phyloP scores from a whole-genome alignment of 2,888 invertebrate genomes.

The Hydropsyche betteni region DNA sequence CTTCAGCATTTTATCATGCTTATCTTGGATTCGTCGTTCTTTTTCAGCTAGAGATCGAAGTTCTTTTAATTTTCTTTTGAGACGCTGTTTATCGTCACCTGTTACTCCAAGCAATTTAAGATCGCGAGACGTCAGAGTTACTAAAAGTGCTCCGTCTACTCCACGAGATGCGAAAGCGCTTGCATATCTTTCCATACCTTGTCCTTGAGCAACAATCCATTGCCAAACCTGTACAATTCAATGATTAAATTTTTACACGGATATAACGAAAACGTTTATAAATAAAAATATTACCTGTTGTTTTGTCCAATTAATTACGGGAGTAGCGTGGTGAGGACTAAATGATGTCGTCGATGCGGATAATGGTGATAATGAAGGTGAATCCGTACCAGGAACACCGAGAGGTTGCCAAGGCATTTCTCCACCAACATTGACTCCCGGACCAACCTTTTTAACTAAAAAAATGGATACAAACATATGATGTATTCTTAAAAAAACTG shows the following conservation, averaged over 20 bases:
- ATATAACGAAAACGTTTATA: background rate
- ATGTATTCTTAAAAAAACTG: slow-evolving; percentile 10
- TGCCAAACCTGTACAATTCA: slow-evolving; percentile 78
- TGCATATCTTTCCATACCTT: slow-evolving; percentile 89
- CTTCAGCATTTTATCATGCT: slow-evolving; percentile 84
- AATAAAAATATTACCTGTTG: slow-evolving; percentile 66
- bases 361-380: slow-evolving; percentile 60
- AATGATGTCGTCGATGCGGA: slow-evolving; percentile 62
- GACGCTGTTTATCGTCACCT: slow-evolving; percentile 80
- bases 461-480: slow-evolving; percentile 12
- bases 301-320: slow-evolving; percentile 73
- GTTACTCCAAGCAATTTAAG: slow-evolving; percentile 86
- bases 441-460: slow-evolving; percentile 67
- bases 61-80: slow-evolving; percentile 88
- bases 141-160: slow-evolving; percentile 86
- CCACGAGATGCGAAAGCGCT: slow-evolving; percentile 88
- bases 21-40: slow-evolving; percentile 80
- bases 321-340: slow-evolving; percentile 58
- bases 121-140: slow-evolving; percentile 90
- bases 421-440: slow-evolving; percentile 63
- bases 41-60: slow-evolving; percentile 78
- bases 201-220: slow-evolving; percentile 84
- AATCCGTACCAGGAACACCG: slow-evolving; percentile 63
- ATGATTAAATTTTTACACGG: background rate
- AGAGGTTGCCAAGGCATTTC: slow-evolving; percentile 68